Base-by-base conservation (phyloP, 1,140 invertebrate species). In the Drosophila chauvacae region DNA sequence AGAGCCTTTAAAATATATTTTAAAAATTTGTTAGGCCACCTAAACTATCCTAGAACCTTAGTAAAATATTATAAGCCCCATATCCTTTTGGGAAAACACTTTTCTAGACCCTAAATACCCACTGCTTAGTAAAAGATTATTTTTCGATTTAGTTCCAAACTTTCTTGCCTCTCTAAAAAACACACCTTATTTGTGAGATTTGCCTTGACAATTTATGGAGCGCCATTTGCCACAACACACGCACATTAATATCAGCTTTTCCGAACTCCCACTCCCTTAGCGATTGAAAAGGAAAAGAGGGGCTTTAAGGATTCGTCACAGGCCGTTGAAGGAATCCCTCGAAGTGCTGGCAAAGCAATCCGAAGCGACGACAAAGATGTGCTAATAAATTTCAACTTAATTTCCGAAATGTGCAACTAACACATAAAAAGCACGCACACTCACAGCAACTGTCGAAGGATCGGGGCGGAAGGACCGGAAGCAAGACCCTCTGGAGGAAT, bases 301-400 rank as follows among this genome's bases (percentile, higher is more conserved):
- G 75, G 76, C 64, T 71, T 64, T 71, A 18, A 23, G 58, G 59
- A 78, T 78, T 78, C 76, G 76, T 78, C 75, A 78, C 65, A 75
- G 61, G 23, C 50, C 61, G 60, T 65, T 41, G 71, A 56, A 58
- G 70, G 47, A 75, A 58, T 56, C 55, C 42, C 55, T 59, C 35
- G 53, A 82, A 74, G 64, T 75, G 75, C 60, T 65, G 82, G 81
- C 81, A 87, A 87, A 74, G 60, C 84, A 87, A 87, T 88, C 65
- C 84, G 76, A 70, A 69, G 77, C 83, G 80, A 84, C 84, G 84
- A 88, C 84, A 88, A 87, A 87, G 84, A 87, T 84, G 84, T 87
- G 84, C 84, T 87, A 87, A 87, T 87, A 87, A 87, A 87, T 87
- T 87, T 88, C 84, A 87, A 87, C 84, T 87, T 87, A 87, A 87